A percentile compares a stretch with the other conserved stretches of the same genome.
Conservation (phyloP, 30 jellyfish, hydroid and myxozoan genomes). For the Hydractinia symbiolongicarpus region DNA sequence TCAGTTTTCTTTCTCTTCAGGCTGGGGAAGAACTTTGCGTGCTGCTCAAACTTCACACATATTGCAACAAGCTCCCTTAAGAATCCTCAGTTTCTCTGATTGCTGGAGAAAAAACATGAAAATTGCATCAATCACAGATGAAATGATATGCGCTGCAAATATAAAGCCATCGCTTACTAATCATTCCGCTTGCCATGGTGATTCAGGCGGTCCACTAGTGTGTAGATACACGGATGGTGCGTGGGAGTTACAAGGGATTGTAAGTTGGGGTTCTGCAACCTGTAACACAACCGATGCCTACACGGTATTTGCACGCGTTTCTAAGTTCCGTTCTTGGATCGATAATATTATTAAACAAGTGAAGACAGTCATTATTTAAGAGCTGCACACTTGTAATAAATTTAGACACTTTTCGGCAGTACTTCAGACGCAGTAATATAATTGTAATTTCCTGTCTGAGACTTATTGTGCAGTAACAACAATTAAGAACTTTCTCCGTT, state of each 20-base stretch:
- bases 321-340: conserved; percentile 56
- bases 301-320: conserved; percentile 74
- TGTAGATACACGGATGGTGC: conserved; percentile 64
- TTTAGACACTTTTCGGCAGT: no score
- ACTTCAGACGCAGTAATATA: no score
- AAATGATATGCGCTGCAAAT: conserved; percentile 45
- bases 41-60: conserved; percentile 29
- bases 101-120: conserved; percentile 28
- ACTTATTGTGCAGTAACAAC: no score
- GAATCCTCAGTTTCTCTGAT: conserved; percentile 22
- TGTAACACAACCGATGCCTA: conserved; percentile 55
- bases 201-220: conserved; percentile 81
- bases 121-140: conserved; percentile 19
- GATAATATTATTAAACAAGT: not conserved
- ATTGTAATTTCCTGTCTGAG: no score
- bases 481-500: no score
- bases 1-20: conserved; percentile 1
- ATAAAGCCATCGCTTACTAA: conserved; percentile 28
- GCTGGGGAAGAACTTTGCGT: conserved; percentile 51
- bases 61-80: conserved; percentile 44
- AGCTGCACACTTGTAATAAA: no score
- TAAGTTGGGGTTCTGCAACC: conserved; percentile 67
- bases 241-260: conserved; percentile 84
- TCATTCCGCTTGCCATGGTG: conserved; percentile 72
- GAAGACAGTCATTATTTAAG: no score